Evolutionary conservation across 2,888 invertebrate species (phyloP), one percentile per base, ranked within the genome.

Genomic region (Cheiracanthium punctorium): DNA sequence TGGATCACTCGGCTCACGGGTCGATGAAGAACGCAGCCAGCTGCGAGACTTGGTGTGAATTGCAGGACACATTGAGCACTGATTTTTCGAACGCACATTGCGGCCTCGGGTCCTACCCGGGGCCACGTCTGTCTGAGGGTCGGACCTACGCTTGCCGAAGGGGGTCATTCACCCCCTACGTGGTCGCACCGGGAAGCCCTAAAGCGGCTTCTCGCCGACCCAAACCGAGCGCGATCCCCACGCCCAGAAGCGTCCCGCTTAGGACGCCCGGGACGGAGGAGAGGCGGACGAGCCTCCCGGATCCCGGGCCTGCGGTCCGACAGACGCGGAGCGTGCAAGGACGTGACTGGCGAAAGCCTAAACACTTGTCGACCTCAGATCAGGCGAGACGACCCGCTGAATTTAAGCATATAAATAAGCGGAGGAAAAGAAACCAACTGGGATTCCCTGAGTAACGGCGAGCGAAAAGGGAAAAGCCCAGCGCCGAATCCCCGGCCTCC

Each of bases 341-440:
- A n/a, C n/a, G n/a, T n/a, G n/a, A n/a, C n/a, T n/a, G n/a, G n/a
- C n/a, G n/a, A n/a, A n/a, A n/a, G n/a, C n/a, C n/a, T n/a, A n/a
- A n/a, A n/a, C n/a, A 37, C 37, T 37, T 37, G 37, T 37, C 37
- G 37, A 81, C 81, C 81, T 81, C 81, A 81, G 81, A 81, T 81
- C 91, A 90, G 91, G 89, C 90, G 90, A 89, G 91, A 92, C 73
- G 90, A 93, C 92, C 92, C 91, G 91, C 92, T 90, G 91, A 93
- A 93, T 92, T 94, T 94, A 93, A 94, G 94, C 94, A 94, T 94
- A 94, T 94, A 92, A 94, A 91, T 94, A 93, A 94, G 94, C 93
- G 94, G 94, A 94, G 94, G 94, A 94, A 94, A 94, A 94, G 93
- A 94, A 94, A 94, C 93, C 93, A 93, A 94, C 93, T 89, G 93